These are phyloP conservation scores for Oeneis ivallda DNA, from an alignment of 2,888 invertebrate species.

Conservation along the genomic window DNA sequence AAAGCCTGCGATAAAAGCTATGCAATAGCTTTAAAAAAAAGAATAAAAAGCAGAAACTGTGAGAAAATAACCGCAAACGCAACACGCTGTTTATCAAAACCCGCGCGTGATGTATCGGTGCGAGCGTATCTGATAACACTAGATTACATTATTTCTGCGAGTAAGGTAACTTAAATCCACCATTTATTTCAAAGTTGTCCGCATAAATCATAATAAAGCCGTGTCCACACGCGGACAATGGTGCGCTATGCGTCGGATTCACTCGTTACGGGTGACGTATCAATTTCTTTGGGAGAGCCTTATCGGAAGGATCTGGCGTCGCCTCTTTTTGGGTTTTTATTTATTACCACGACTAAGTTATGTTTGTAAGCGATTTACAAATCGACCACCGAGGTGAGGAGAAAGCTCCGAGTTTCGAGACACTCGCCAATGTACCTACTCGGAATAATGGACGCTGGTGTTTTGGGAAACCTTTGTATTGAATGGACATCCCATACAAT, in stretches of 20 bases:
- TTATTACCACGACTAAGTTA: conserved; percentile 35
- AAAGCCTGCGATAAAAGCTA: no score
- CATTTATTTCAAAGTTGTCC: conserved; percentile 37
- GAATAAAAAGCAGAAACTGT: no score
- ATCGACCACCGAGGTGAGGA: conserved; percentile 28
- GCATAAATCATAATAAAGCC: conserved; percentile 47
- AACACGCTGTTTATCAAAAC: conserved; percentile 13
- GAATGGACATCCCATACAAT: background rate
- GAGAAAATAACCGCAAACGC: background rate
- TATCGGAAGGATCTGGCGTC: conserved; percentile 41
- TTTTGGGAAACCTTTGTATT: conserved; percentile 17
- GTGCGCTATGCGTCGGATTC: conserved; percentile 45
- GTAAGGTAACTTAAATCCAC: conserved; percentile 38
- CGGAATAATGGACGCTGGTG: conserved; percentile 7
- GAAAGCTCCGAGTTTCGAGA: conserved; percentile 20
- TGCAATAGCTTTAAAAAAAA: no score
- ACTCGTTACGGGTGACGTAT: conserved; percentile 51
- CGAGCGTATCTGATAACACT: conserved; percentile 24
- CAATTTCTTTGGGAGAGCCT: conserved; percentile 48
- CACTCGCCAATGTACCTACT: conserved; percentile 14
- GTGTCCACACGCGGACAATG: conserved; percentile 45
- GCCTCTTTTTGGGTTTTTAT: conserved; percentile 40
- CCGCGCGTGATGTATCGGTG: conserved; percentile 21
- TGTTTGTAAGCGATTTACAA: conserved; percentile 36
- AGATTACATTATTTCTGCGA: conserved; percentile 32